Evolutionary conservation across 2,888 invertebrate species (phyloP), one percentile per base, ranked within the genome.

Genomic region (Rhopalosiphum nymphaeae): DNA sequence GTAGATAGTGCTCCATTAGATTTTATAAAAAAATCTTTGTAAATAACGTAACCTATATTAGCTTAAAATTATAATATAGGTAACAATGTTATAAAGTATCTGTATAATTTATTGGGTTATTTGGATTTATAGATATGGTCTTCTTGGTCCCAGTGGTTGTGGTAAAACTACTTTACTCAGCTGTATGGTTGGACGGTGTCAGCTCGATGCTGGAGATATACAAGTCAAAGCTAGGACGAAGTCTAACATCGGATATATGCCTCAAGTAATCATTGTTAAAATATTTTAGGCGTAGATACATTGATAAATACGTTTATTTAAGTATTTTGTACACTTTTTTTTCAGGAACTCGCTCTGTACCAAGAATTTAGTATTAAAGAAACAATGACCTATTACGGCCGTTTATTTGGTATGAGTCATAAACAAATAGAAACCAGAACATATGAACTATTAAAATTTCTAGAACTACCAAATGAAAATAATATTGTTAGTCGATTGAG

Each of bases 111-210:
- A 21, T 42, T 26, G 10, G 16, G 42, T 42, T 42, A 57, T 86
- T 91, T 88, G 93, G 42, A 36, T 42, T 87, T 88, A 44, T 96
- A 98, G 98, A 95, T 99, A 98, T 96, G 98, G 98, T 56, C 96
- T 99, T 16, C 96, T 99, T 44, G 99, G 98, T 2, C 98, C 98
- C 0, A 98, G 98, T 95, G 98, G 98, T 13, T 98, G 98, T 95
- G 98, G 98, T 10, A 99, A 98, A 96, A 98, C 98, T 0, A 98
- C 99, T 0, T 96, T 99, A 9, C 96, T 99, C 21, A 97, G 98
- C 91, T 98, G 98, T 96, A 97, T 98, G 95, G 98, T 98, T 13
- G 98, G 98, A 0, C 96, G 98, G 95, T 96, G 97, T 95, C 96
- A 96, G 92, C 96, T 98, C 86, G 97, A 98, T 95, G 96, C 97